Percentiles rank a stretch among this genome's conserved stretches.
phyloP scores from a whole-genome alignment of 2,888 invertebrate species.

The Trisateles emortualis region DNA sequence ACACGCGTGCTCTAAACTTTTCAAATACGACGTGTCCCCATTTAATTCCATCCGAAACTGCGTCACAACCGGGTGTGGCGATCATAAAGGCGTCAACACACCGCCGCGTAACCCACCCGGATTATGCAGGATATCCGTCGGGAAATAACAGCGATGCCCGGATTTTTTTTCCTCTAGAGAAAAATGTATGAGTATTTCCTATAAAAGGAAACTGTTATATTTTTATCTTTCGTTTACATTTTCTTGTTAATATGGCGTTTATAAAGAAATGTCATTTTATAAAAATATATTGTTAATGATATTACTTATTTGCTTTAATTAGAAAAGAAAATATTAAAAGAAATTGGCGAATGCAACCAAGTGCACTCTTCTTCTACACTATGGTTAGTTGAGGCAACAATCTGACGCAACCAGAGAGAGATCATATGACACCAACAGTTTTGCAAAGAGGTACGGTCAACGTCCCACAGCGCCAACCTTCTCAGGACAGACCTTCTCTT shows the following conservation, averaged over 20 bases:
- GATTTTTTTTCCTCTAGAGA: slow-evolving; percentile 15
- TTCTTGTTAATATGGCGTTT: slow-evolving; percentile 9
- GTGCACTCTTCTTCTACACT: too few relatives aligned
- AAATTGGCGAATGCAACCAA: too few relatives aligned
- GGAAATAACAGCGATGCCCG: slow-evolving; percentile 37
- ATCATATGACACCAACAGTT: too few relatives aligned
- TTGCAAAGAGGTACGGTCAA: too few relatives aligned
- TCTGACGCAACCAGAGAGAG: too few relatives aligned
- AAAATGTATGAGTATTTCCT: slow-evolving; percentile 21
- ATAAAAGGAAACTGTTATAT: slow-evolving; percentile 13
- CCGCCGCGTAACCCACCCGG: slow-evolving; percentile 17
- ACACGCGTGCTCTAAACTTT: neutral
- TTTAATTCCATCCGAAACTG: slow-evolving; percentile 17
- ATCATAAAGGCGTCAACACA: slow-evolving; percentile 33
- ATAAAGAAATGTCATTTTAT: too few relatives aligned
- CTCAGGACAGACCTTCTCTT: too few relatives aligned
- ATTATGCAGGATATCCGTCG: slow-evolving; percentile 35
- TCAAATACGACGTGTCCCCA: neutral
- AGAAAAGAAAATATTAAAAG: too few relatives aligned
- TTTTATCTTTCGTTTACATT: slow-evolving; percentile 15
- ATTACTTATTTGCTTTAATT: too few relatives aligned
- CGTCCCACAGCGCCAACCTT: too few relatives aligned
- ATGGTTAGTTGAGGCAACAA: too few relatives aligned
- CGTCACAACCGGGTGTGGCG: slow-evolving; percentile 9
- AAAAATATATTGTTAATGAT: too few relatives aligned